Evolutionary conservation across 2,113 vertebrate species (phyloP).

Genomic region (Piprites chloris): DNA sequence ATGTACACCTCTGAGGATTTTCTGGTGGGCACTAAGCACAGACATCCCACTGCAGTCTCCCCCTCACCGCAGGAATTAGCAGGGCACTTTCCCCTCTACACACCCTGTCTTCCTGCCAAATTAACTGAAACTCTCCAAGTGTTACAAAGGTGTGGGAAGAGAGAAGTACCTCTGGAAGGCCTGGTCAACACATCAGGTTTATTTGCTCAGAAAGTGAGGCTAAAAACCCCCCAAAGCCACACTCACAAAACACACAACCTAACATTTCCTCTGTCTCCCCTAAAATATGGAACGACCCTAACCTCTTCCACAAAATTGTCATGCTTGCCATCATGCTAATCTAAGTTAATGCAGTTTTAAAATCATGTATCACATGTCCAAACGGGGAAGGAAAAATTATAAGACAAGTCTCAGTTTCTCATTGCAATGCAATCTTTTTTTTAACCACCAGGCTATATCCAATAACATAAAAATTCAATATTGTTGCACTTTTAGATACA

Average conservation of each 20-base stretch:
- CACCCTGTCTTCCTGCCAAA: background rate
- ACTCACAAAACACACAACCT: background rate
- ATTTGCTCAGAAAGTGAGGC: background rate
- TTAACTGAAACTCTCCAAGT: background rate
- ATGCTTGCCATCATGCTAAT: background rate
- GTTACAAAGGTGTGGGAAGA: background rate
- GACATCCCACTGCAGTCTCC: background rate
- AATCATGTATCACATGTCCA: rapidly evolving
- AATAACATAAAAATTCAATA: background rate
- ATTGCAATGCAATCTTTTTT: background rate
- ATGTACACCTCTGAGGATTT: background rate
- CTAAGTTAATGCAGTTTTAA: background rate
- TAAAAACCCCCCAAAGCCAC: background rate
- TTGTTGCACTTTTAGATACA: background rate
- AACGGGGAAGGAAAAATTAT: background rate
- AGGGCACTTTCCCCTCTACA: background rate
- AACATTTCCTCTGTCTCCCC: background rate
- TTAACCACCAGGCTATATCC: background rate
- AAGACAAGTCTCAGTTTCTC: background rate
- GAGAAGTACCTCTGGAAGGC: background rate
- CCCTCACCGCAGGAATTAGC: background rate
- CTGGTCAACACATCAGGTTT: background rate
- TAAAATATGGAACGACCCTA: background rate
- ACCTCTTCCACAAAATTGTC: background rate
- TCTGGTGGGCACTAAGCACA: background rate